Conservation (phyloP, 1,140 invertebrate genomes). For the Bombus superbus region DNA sequence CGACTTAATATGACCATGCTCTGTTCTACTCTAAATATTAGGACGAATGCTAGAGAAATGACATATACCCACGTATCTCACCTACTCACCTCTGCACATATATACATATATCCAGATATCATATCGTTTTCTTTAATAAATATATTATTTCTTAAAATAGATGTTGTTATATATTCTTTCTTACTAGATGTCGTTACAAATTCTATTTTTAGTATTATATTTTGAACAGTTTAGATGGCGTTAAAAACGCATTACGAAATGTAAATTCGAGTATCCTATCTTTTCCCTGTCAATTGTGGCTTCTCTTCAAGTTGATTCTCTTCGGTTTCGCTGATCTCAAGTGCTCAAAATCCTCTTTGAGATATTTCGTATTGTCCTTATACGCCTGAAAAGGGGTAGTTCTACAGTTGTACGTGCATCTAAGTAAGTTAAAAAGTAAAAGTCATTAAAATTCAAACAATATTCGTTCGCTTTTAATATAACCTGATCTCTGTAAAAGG, state of each 20-base stretch:
- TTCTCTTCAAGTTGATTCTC: conserved; percentile 61
- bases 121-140: not conserved
- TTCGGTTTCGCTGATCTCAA: conserved; percentile 75
- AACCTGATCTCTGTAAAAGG: not conserved
- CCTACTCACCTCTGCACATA: no score
- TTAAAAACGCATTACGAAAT: conserved; percentile 31
- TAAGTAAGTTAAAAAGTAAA: conserved; percentile 71
- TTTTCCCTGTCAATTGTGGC: conserved; percentile 42
- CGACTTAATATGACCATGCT: no score
- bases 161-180: not conserved
- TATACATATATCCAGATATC: not conserved
- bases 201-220: not conserved
- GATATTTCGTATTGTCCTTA: conserved; percentile 67
- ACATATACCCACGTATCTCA: no score
- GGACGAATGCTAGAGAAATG: no score
- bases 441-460: not conserved
- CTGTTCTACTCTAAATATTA: no score
- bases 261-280: conserved; percentile 47
- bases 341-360: conserved; percentile 75
- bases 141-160: not conserved
- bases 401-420: conserved; percentile 77
- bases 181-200: conserved; percentile 11
- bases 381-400: conserved; percentile 73
- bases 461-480: not conserved
- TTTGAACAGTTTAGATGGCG: conserved; percentile 36